Conservation (phyloP, 35 echinoderm and acorn worm species). For the Antedon bifida region DNA sequence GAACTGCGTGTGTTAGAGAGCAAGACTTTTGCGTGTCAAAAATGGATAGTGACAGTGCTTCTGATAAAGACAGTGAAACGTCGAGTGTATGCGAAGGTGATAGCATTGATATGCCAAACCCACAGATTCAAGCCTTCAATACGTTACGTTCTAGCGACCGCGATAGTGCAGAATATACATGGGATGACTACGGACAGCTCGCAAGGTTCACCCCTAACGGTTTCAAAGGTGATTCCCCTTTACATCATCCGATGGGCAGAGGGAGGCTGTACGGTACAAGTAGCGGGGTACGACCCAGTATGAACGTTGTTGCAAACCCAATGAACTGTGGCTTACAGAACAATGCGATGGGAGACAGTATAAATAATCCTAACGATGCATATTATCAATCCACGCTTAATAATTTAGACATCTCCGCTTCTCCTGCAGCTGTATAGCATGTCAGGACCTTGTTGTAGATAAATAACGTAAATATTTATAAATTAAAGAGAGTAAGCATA, state of each 20-base stretch:
- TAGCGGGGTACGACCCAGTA: background rate
- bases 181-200: background rate
- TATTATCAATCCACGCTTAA: background rate
- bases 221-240: background rate
- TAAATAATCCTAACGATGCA: background rate
- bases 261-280: background rate
- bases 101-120: background rate
- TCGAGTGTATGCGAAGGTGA: background rate
- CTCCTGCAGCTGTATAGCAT: background rate
- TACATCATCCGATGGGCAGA: background rate
- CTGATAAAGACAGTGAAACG: background rate
- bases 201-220: background rate
- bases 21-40: background rate
- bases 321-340: background rate
- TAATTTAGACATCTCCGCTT: background rate
- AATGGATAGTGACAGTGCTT: background rate
- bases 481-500: background rate
- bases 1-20: background rate
- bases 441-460: background rate
- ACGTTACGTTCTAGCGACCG: background rate
- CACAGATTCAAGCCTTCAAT: background rate
- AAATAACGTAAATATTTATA: background rate
- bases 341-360: background rate
- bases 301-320: background rate
- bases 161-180: background rate